Base-by-base conservation (phyloP, 2,797 vertebrate genomes). In the Micrastur ruficollis region DNA sequence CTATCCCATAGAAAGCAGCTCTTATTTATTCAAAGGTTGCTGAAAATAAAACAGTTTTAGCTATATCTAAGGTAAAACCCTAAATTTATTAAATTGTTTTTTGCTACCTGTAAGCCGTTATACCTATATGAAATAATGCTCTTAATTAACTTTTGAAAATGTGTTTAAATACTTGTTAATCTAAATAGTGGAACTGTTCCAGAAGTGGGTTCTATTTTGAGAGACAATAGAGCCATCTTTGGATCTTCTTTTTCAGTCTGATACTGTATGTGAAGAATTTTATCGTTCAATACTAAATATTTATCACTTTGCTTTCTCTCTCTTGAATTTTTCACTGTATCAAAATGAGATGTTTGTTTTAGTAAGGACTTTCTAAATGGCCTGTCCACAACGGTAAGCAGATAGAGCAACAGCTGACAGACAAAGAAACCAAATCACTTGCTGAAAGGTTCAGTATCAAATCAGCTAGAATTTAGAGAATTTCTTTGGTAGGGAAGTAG, bases 1-100 rank as follows among this genome's bases (percentile, higher is more conserved):
- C 72, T 87, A 67, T 92, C 31, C 79, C 50, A 13, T 44, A 52
- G 65, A 89, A 89, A 89, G 59, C 44, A 91, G 46, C 20, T 78
- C 68, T 95, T 83, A 52, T 47, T 86, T 94, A 66, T 90, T 90
- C 75, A 81, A 83, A 85, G 25, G 29, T 62, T 89, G 46, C 26
- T 93, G 92, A 90, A 96, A 83, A 91, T 74, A 87, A 71, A 82
- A 29, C 14, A 68, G 27, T 81, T 93, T 75, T 74, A 68, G 74
- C 44, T 83, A 13, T 67, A 80, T 32, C 29, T 75, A 38, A 86
- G 32, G 65, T 81, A 83, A 90, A 88, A 81, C 19, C 31, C 19
- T 58, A 65, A 63, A 76, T 0, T 70, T 55, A 68, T 46, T 78
- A 31, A 6, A 44, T 44, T 52, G 14, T 1, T 61, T 70, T 55